Conservation (phyloP, 2,797 vertebrate species). For the Pogoniulus pusillus region DNA sequence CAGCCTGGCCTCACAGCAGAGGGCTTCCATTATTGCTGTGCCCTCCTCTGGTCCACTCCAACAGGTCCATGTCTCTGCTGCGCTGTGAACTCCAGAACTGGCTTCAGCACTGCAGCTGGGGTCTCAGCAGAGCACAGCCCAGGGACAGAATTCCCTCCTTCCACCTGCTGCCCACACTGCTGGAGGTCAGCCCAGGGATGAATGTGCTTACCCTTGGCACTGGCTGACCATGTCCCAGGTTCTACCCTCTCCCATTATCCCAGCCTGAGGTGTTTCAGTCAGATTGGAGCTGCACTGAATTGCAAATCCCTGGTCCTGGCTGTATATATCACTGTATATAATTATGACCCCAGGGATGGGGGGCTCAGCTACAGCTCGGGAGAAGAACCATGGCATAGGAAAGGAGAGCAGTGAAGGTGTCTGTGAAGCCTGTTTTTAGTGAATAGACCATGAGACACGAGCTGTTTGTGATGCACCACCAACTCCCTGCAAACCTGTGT, state of each 20-base stretch:
- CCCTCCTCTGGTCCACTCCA: too few species aligned
- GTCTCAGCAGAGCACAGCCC: too few species aligned
- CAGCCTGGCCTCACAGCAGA: too few species aligned
- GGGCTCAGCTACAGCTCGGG: neutral
- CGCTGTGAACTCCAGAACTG: too few species aligned
- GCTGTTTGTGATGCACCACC: neutral
- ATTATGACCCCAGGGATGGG: accelerated
- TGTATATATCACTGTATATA: neutral
- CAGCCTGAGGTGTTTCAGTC: neutral
- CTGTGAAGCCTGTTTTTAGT: neutral
- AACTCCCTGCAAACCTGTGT: neutral
- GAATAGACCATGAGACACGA: neutral
- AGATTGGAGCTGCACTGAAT: neutral
- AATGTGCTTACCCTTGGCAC: neutral
- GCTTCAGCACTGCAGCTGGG: too few species aligned
- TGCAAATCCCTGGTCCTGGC: neutral
- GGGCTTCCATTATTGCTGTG: too few species aligned
- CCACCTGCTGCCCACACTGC: too few species aligned
- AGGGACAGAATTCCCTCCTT: too few species aligned
- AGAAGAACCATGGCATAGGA: neutral
- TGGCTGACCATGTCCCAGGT: accelerated
- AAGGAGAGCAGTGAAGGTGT: neutral
- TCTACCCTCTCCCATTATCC: too few species aligned
- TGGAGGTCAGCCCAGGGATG: too few species aligned
- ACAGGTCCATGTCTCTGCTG: too few species aligned